Conservation (phyloP, 2,888 invertebrate species). For the Lasiommata megera region DNA sequence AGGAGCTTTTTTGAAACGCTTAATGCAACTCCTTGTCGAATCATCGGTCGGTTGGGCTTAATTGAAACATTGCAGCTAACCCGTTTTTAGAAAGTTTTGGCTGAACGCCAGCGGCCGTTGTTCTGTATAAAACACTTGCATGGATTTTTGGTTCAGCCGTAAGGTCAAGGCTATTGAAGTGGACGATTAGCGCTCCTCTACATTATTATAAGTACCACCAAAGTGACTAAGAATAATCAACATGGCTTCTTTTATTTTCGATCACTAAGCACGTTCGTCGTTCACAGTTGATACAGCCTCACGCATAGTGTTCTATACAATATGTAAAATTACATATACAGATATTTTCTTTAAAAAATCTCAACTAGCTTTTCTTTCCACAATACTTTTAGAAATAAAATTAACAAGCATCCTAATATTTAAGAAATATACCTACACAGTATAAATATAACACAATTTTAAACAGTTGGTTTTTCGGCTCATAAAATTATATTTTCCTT, state of each 20-base stretch:
- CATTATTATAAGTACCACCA: neutral
- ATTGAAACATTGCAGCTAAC: constrained; percentile 65
- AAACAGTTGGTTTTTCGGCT: too few relatives aligned
- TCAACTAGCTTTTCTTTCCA: too few relatives aligned
- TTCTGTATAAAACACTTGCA: constrained; percentile 50
- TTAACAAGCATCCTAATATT: too few relatives aligned
- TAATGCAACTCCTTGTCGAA: constrained; percentile 40
- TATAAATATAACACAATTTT: too few relatives aligned
- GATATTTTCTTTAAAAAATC: too few relatives aligned
- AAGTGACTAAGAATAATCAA: neutral
- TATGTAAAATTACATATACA: too few relatives aligned
- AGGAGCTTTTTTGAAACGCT: constrained; percentile 40
- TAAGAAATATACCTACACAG: too few relatives aligned
- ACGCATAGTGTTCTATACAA: too few relatives aligned
- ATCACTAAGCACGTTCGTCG: too few relatives aligned
- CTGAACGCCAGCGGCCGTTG: constrained; percentile 60
- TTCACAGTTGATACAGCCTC: too few relatives aligned
- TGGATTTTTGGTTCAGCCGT: constrained; percentile 54
- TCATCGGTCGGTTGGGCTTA: constrained; percentile 43
- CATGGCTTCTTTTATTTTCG: constrained; percentile 1
- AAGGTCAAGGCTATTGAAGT: constrained; percentile 60
- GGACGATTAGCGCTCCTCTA: constrained; percentile 28
- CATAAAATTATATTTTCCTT: neutral
- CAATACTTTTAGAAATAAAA: too few relatives aligned
- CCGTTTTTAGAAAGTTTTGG: constrained; percentile 71